Evolutionary conservation across 2,113 vertebrate species (phyloP), one percentile per base, ranked within the genome.

Genomic region (Climacteris rufus): DNA sequence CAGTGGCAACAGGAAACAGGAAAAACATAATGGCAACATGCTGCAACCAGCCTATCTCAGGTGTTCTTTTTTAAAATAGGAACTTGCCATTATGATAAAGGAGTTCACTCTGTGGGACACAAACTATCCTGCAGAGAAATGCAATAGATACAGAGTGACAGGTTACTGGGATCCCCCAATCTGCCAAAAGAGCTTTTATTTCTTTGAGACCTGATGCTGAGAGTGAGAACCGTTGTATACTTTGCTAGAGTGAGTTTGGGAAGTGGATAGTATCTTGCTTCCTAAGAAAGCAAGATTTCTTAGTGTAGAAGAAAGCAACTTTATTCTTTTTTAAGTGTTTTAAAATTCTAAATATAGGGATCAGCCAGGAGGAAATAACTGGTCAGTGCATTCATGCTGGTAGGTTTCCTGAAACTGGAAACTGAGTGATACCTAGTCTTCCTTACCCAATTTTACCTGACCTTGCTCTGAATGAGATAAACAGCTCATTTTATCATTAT

Each of bases 61-160:
- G 87, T 90, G 65, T 83, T 93, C 63, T 71, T 86, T 83, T 83
- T 80, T 63, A 59, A 91, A 97, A 90, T 64, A 93, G 89, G 53
- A 92, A 76, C n/a, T 77, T 85, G 50, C 25, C 44, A 17, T 77
- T 83, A 27, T 35, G 23, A 10, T 72, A 42, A 59, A 85, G 64
- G n/a, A 70, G 13, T 37, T 92, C 17, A 24, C 66, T 59, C 93
- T 56, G 63, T 37, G 47, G 68, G 84, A 91, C 39, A 21, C 15
- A 39, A 69, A 30, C 35, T 56, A 52, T 45, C 70, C 60, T 86
- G 59, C 25, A 88, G 90, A 70, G 82, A 86, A 88, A 49, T 60
- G 25, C 61, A 90, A 30, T 37, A 66, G 77, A 85, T 27, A 44
- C 35, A 75, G 33, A 56, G 33, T 52, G 28, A 78, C 9, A 64